phyloP scores from a whole-genome alignment of 2,888 invertebrate species.

The Sinohyriopsis cumingii region DNA sequence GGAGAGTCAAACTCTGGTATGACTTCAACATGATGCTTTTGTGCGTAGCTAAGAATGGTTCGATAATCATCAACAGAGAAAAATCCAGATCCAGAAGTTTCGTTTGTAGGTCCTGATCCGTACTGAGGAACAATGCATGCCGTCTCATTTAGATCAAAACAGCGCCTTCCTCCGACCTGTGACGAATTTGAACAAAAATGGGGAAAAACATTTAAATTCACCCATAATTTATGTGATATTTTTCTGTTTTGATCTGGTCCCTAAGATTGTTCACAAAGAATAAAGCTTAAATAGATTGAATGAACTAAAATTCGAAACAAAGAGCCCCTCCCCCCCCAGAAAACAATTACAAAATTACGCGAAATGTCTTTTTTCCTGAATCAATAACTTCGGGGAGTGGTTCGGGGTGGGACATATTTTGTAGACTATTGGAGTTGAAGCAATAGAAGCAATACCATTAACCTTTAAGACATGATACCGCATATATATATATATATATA shows the following conservation, averaged over 20 bases:
- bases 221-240: background rate
- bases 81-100: constrained; percentile 42
- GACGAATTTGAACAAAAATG: constrained; percentile 1
- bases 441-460: too few relatives aligned
- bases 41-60: constrained; percentile 51
- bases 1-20: constrained; percentile 67
- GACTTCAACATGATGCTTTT: constrained; percentile 51
- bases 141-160: constrained; percentile 37
- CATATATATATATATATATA: too few relatives aligned
- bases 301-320: too few relatives aligned
- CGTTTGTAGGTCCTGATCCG: constrained; percentile 50
- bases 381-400: too few relatives aligned
- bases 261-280: background rate
- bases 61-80: constrained; percentile 50
- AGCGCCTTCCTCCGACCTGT: constrained; percentile 38
- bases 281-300: too few relatives aligned
- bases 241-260: background rate
- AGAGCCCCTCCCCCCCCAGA: too few relatives aligned
- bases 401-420: too few relatives aligned
- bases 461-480: too few relatives aligned
- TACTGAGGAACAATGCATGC: constrained; percentile 47
- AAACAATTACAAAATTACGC: too few relatives aligned
- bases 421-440: too few relatives aligned
- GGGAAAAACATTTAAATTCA: background rate
- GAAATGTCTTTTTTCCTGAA: too few relatives aligned